Evolutionary conservation across 30 jellyfish, hydroid and myxozoan genomes (phyloP).

Genomic region (Aurelia sp.): DNA sequence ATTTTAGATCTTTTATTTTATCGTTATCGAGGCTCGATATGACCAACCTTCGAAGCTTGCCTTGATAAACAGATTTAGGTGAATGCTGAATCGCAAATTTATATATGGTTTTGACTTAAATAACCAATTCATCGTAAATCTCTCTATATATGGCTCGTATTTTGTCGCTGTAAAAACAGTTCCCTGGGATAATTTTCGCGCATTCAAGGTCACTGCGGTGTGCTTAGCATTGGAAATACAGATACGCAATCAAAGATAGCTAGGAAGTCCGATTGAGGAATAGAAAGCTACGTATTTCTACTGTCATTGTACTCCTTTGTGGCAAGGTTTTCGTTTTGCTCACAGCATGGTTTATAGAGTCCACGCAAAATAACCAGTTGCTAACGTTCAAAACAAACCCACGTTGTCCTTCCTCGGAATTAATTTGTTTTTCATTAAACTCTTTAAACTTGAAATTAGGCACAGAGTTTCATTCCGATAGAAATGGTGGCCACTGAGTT

Average conservation of each 20-base stretch:
- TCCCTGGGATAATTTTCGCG: not conserved
- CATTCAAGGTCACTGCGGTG: conserved; percentile 25
- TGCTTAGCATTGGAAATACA: not conserved
- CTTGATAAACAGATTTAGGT: conserved; percentile 7
- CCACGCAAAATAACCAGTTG: too few relatives aligned
- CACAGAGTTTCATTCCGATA: too few relatives aligned
- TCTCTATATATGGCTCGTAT: not conserved
- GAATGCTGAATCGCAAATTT: conserved; percentile 18
- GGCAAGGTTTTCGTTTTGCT: too few relatives aligned
- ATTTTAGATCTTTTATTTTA: not conserved
- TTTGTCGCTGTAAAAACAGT: not conserved
- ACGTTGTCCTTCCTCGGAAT: too few relatives aligned
- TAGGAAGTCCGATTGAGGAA: conserved; percentile 20
- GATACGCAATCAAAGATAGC: not conserved
- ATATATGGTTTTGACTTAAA: conserved; percentile 9
- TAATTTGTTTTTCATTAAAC: too few relatives aligned
- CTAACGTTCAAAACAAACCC: too few relatives aligned
- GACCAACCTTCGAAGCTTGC: not conserved
- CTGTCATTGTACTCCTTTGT: not conserved
- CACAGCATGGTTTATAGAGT: too few relatives aligned
- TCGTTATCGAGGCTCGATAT: not conserved
- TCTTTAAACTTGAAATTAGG: too few relatives aligned
- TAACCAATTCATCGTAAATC: conserved; percentile 15
- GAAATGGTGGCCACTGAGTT: too few relatives aligned
- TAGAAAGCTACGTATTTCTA: not conserved